Conservation (phyloP, 1,140 invertebrate genomes). For the Leptinotarsa texana region DNA sequence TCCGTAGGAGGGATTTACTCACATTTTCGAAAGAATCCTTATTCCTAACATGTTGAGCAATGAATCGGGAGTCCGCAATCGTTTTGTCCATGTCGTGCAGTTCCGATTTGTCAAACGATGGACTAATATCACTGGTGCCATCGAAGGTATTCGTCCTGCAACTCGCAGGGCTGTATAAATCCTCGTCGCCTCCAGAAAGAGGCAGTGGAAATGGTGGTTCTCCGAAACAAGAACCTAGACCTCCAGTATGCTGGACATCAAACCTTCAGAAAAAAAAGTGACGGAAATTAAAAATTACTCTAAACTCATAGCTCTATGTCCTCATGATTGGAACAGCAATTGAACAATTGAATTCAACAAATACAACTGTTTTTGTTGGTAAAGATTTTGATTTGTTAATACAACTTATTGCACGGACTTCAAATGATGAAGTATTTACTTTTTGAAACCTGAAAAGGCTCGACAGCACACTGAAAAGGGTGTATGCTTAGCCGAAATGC, state of each 20-base stretch:
- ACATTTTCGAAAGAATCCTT: conserved; percentile 93
- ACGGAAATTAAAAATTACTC: background rate
- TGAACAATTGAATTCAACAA: no score
- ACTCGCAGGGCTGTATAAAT: conserved; percentile 73
- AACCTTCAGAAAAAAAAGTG: conserved; percentile 48
- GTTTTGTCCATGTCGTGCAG: conserved; percentile 84
- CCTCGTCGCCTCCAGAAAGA: conserved; percentile 73
- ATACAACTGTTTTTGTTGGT: no score
- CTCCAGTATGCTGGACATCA: conserved; percentile 59
- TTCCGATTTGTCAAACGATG: conserved; percentile 76
- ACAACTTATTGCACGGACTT: no score
- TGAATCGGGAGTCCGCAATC: conserved; percentile 86
- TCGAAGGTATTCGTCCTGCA: conserved; percentile 58
- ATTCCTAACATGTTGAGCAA: conserved; percentile 92
- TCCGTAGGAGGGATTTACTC: conserved; percentile 58
- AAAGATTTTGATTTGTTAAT: no score
- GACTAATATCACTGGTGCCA: conserved; percentile 69
- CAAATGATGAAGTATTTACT: no score
- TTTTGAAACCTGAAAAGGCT: no score
- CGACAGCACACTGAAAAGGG: no score
- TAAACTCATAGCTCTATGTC: no score
- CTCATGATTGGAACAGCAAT: no score
- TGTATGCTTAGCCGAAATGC: no score
- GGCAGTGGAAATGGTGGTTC: conserved; percentile 72
- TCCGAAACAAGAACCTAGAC: conserved; percentile 64